Base-by-base conservation (phyloP, 2,113 vertebrate species). In the Macrotus californicus region DNA sequence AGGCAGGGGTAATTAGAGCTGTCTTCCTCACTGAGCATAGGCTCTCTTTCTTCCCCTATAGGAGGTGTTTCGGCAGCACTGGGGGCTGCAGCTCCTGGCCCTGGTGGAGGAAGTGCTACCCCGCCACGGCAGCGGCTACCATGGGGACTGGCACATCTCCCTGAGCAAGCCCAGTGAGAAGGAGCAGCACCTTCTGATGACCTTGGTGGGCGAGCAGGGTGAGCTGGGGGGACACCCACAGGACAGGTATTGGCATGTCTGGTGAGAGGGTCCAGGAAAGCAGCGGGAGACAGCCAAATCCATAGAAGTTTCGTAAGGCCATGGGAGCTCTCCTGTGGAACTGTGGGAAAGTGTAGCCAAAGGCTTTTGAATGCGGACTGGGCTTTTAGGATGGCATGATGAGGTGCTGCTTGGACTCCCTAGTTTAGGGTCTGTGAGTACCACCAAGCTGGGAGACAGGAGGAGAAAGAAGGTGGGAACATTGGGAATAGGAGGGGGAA, bases 161-260 rank as follows among this genome's bases (percentile, higher is more conserved):
- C 98, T 99, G 94, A 99, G 99, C 98, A 99, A 99, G 94, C 99
- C 99, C 31, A 99, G 98, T 22, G 98, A 99, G 97, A 99, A 99
- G 3, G 99, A 99, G 81, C 99, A 98, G 94, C 99, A 99, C 97
- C 98, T 99, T 82, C 98, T 99, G 69, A 99, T 99, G 99, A 99
- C 99, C 0, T 97, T 99, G 96, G 98, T 99, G 43, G 99, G 99
- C 92, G 98, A 99, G 11, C 98, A 99, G 72, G 99, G 99, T 99
- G 98, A 97, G 98, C 85, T 46, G 54, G 39, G 26, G 59, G 39
- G 80, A 18, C 14, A 26, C 56, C 39, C 31, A 31, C 7, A 19
- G 7, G 54, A 8, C 7, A 64, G 31, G 8, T 8, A 26, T 24
- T 56, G 76, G 14, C 22, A 16, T 56, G 21, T n/a, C 15, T 64